Evolutionary conservation across 2,797 vertebrate genomes (phyloP), one percentile per base, ranked within the genome.

Genomic region (Ctenopoma multispine): DNA sequence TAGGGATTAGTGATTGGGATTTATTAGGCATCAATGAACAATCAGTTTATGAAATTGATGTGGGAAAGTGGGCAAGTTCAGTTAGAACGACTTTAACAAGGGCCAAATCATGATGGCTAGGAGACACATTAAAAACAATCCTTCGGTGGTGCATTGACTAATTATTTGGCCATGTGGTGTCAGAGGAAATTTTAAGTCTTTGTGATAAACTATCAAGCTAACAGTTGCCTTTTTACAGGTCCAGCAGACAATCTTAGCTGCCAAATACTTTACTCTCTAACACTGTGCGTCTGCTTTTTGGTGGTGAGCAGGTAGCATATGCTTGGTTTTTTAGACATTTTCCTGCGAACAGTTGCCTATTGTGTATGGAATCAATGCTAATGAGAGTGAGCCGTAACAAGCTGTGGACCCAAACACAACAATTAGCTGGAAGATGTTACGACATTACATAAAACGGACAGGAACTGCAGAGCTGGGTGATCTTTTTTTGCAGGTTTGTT

Each of bases 321-420:
- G 17, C 8, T 18, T 14, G 7, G 1, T 6, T 53, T 51, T 27
- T 63, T 15, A 15, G 40, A 15, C 14, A 11, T 49, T 63, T 63
- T 23, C 14, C 29, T 18, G 7, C 15, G 8, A 63, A 24, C 7
- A 40, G 5, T 29, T n/a, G 5, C 17, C 17, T 59, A 3, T 7
- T 36, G 31, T 15, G 7, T 23, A 14, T n/a, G 24, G 43, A 56
- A 20, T 49, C 10, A 21, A 23, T 31, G 4, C 40, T 24, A 4
- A 65, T 49, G 40, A 43, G 21, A 48, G 11, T 17, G 13, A 63
- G 61, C 36, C 44, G 48, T 36, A 58, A 44, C 15, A 20, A 49
- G 43, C 17, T 18, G 10, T 17, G 13, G 4, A 6, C 20, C 10
- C 5, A 1, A 18, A 31, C 60, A 66, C 18, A 71, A 36, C 34